Evolutionary conservation across 1,140 invertebrate species (phyloP), one percentile per base, ranked within the genome.

Genomic region (Lucilia sericata): DNA sequence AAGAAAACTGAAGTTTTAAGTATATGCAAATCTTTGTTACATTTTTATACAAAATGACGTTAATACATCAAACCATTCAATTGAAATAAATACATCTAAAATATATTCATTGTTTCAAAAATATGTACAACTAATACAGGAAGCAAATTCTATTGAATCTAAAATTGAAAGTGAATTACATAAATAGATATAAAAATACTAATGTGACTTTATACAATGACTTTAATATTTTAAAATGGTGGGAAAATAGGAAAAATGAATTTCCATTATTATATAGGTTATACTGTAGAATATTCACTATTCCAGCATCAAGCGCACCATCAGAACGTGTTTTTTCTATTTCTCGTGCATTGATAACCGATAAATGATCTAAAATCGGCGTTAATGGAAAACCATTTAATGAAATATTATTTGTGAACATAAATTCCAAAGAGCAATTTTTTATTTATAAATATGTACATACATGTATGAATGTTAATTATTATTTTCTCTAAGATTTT

Each of bases 151-250:
- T 13, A 51, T 7, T 13, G 10, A 82, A 30, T 82, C 30, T 7
- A 21, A 19, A 25, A 82, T 82, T 55, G 80, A 82, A 82, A 82
- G 34, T 82, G 80, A 82, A 55, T 19, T 82, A 55, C n/a, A n/a
- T n/a, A n/a, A 47, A n/a, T 21, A 82, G 49, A 82, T 82, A 82
- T 30, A 82, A 82, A 34, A 82, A 82, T 21, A 80, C 76, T 19
- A 34, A 25, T n/a, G 47, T 82, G n/a, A 2, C 5, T 82, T 34
- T 82, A 17, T n/a, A 82, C 21, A 30, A 51, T 82, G 80, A 82
- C 34, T 82, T 82, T 60, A 82, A 82, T 82, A 21, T 51, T 55
- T 82, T 82, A 42, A 82, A 82, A 34, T 82, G 47, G 47, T 82
- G 80, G 80, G 21, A 55, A 8, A 47, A 36, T 51, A 51, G 21